Base-by-base conservation (phyloP, 2,113 vertebrate genomes). In the Menidia beryllina region DNA sequence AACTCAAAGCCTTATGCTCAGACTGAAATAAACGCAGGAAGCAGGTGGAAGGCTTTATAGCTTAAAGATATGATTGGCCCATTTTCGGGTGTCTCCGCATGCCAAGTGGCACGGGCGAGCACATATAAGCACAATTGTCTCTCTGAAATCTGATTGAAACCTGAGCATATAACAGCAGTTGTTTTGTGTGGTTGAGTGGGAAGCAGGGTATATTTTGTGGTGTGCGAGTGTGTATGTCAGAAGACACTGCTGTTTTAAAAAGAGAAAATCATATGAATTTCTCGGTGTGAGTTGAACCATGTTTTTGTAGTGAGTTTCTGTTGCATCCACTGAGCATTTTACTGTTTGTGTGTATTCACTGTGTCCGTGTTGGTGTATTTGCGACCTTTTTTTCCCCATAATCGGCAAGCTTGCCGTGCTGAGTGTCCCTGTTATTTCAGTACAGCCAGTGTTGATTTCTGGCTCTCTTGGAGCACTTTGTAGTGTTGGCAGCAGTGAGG, bases 1-100 rank as follows among this genome's bases (percentile, higher is more conserved):
- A 67, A 15, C 49, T 48, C 4, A 20, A 60, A 58, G 43, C 51
- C 53, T 70, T 39, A 3, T 39, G 41, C 39, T 48, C 58, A 53
- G 56, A 78, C 51, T 36, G 61, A 65, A 58, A 53, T 52, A 26
- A 62, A 82, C 67, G 19, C 41, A 79, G 27, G 43, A 20, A 77
- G 78, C 81, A 87, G 69, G 61, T 61, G 72, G 75, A 65, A 5
- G 34, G 66, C 49, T 84, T 76, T 71, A 43, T 25, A 26, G 62
- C 77, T 75, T 75, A 55, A 53, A 70, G 56, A 63, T 23, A 66
- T 26, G 54, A 59, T 63, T 77, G 60, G 45, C 17, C 34, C 53
- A 38, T 66, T 71, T 9, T 75, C n/a, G 56, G 15, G 55, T 55
- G 53, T 59, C 12, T 49, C 23, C 36, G 19, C 13, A 11, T 58